Percentiles rank a stretch among this genome's conserved stretches.
Conservation (phyloP, 2,888 invertebrate genomes). For the Empis livida region DNA sequence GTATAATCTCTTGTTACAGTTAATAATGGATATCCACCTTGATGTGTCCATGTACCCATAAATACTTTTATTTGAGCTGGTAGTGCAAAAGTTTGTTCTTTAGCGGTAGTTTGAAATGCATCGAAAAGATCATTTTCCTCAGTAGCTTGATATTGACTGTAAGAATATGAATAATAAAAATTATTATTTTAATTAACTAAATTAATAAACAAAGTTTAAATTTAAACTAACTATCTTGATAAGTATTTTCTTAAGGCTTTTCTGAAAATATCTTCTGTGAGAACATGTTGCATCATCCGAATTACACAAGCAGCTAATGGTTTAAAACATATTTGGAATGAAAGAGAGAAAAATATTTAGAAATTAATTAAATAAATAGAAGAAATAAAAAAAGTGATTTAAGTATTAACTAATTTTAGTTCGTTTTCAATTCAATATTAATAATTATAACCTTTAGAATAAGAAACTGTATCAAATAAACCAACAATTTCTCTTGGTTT, state of each 20-base stretch:
- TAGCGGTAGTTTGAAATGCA: slow-evolving; percentile 21
- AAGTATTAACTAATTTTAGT: too few species aligned
- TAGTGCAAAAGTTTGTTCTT: slow-evolving; percentile 16
- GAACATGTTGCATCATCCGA: slow-evolving; percentile 53
- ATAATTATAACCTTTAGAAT: slow-evolving; percentile 68
- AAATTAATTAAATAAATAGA: not conserved
- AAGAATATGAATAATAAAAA: not conserved
- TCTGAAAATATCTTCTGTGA: slow-evolving; percentile 42
- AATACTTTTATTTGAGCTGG: slow-evolving; percentile 42
- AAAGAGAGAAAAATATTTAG: not conserved
- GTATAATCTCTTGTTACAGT: slow-evolving; percentile 40
- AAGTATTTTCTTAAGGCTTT: slow-evolving; percentile 45
- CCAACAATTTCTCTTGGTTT: slow-evolving; percentile 71
- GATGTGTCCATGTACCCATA: slow-evolving; percentile 48
- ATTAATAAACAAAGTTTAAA: not conserved
- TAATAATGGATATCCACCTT: slow-evolving; percentile 47
- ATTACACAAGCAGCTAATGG: slow-evolving; percentile 43
- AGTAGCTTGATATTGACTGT: slow-evolving; percentile 21
- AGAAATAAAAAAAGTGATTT: too few species aligned
- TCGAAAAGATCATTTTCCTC: slow-evolving; percentile 23
- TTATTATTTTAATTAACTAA: too few species aligned
- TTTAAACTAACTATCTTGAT: slow-evolving; percentile 16
- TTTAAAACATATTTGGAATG: too few species aligned
- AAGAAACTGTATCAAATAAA: slow-evolving; percentile 76
- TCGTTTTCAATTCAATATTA: too few species aligned